A percentile compares a stretch with the other conserved stretches of the same genome.
Conservation (phyloP, 2,888 invertebrate genomes). For the Sceliomorpha sp. region DNA sequence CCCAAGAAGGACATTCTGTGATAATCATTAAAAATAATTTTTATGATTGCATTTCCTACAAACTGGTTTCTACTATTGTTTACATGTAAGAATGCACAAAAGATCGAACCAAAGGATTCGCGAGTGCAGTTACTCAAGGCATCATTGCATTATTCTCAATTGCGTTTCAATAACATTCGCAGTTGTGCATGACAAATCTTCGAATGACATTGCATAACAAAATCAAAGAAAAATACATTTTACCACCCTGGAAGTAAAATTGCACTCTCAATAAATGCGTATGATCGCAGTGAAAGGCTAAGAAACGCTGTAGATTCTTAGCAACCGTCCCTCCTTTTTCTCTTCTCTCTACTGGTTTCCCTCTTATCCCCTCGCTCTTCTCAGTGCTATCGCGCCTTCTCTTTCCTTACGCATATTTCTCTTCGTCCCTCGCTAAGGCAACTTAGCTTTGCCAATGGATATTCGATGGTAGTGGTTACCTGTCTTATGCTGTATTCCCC, state of each 20-base stretch:
- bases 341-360: constrained; percentile 48
- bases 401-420: constrained; percentile 41
- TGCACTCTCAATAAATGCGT: constrained; percentile 47
- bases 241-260: constrained; percentile 30
- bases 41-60: too few species aligned
- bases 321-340: constrained; percentile 40
- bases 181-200: not conserved
- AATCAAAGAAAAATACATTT: constrained; percentile 6
- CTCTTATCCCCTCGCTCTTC: constrained; percentile 35
- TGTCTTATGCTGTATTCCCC: constrained; percentile 44
- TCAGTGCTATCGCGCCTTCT: constrained; percentile 17
- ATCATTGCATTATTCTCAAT: too few species aligned
- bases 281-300: constrained; percentile 53
- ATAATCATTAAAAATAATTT: too few species aligned
- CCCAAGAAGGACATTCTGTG: too few species aligned
- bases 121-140: too few species aligned
- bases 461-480: constrained; percentile 13
- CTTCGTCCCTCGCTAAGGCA: constrained; percentile 20
- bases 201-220: not conserved
- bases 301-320: constrained; percentile 54
- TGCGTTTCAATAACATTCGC: too few species aligned
- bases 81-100: too few species aligned
- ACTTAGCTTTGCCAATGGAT: constrained; percentile 17
- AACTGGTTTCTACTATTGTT: too few species aligned
- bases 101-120: too few species aligned